A percentile compares a stretch with the other conserved stretches of the same genome.
phyloP scores from a whole-genome alignment of 2,113 vertebrate species.

The Stegastes partitus region DNA sequence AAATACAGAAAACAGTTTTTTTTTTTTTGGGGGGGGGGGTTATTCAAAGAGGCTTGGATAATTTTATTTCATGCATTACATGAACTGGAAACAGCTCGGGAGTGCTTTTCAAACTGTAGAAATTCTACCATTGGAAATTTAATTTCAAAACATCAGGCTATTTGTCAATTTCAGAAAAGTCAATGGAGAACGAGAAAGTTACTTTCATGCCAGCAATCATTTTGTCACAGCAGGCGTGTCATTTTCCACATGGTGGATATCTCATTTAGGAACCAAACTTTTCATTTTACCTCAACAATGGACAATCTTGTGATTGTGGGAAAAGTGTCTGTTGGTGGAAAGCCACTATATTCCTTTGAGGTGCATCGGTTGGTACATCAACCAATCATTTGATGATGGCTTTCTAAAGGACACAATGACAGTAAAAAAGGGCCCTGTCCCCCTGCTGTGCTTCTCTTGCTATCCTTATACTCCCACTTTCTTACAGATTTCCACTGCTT shows the following conservation, averaged over 20 bases:
- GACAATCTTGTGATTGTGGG: conserved; percentile 20
- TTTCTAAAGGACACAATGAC: conserved; percentile 52
- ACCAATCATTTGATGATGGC: conserved; percentile 40
- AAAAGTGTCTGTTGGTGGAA: conserved; percentile 25
- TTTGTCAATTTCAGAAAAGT: conserved; percentile 48
- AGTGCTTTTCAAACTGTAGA: conserved; percentile 42
- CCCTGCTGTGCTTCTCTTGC: conserved; percentile 19
- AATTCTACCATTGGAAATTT: conserved; percentile 50
- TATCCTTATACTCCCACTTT: conserved; percentile 17
- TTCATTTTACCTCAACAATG: conserved; percentile 51
- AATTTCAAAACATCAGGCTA: conserved; percentile 51
- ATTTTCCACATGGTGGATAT: conserved; percentile 43
- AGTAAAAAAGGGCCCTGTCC: conserved; percentile 2
- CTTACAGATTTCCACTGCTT: conserved; percentile 22
- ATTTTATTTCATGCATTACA: conserved; percentile 58
- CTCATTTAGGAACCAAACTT: conserved; percentile 35
- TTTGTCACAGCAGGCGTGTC: conserved; percentile 56
- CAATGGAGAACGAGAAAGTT: conserved; percentile 30
- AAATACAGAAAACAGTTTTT: conserved; percentile 37
- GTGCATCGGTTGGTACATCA: conserved; percentile 12
- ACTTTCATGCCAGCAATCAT: conserved; percentile 52
- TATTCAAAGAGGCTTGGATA: conserved; percentile 51
- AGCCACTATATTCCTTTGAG: conserved; percentile 32
- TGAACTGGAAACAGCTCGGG: conserved; percentile 36
- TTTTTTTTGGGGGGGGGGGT: too few relatives aligned